Conservation (phyloP, 2,888 invertebrate genomes). For the Danaus chrysippus region DNA sequence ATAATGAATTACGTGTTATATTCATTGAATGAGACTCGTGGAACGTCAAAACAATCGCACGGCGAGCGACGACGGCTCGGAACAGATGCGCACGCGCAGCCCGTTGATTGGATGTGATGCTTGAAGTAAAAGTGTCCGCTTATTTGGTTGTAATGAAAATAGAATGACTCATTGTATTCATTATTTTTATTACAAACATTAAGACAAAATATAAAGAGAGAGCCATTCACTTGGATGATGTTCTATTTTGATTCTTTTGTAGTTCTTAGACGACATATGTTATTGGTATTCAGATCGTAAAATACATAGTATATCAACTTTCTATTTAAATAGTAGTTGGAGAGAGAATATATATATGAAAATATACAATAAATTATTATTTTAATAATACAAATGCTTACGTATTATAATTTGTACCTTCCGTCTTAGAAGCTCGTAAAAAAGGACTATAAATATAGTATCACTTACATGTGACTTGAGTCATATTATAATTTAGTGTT, state of each 20-base stretch:
- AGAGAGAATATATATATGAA: no score
- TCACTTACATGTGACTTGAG: neutral
- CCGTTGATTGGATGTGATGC: slow-evolving; percentile 32
- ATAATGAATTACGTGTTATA: slow-evolving; percentile 48
- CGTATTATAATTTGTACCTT: no score
- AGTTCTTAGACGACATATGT: no score
- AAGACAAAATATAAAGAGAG: no score
- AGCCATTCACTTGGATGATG: no score
- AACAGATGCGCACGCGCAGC: slow-evolving; percentile 42
- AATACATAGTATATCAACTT: no score
- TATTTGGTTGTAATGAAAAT: slow-evolving; percentile 32
- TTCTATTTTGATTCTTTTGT: no score
- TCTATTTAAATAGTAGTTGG: no score
- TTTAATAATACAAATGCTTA: no score
- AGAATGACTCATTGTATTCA: slow-evolving; percentile 20
- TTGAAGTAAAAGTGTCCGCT: slow-evolving; percentile 21
- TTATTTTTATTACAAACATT: neutral
- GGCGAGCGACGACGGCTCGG: slow-evolving; percentile 33
- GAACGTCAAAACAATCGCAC: slow-evolving; percentile 47
- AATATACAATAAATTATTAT: no score
- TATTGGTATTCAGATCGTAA: no score
- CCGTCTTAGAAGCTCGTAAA: no score
- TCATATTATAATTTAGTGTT: neutral
- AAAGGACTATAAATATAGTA: neutral
- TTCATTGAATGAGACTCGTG: slow-evolving; percentile 41